Conservation (phyloP, 2,888 invertebrate species). For the Xiphydria camelus region DNA sequence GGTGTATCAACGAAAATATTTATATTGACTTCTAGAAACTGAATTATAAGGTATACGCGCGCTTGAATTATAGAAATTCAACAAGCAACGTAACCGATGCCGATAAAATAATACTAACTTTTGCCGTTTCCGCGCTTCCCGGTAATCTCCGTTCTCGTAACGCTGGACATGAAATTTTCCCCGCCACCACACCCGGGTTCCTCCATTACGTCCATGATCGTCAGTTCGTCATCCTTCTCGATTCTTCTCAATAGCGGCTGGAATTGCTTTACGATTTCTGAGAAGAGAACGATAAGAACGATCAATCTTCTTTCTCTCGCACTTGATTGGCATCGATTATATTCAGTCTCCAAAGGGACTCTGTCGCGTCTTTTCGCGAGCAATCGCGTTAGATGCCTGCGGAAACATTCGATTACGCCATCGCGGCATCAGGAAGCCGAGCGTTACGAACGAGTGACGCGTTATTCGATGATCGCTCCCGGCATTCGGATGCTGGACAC, state of each 20-base stretch:
- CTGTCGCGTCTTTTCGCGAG: no score
- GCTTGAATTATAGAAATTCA: no score
- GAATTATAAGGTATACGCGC: no score
- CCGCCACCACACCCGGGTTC: conserved; percentile 33
- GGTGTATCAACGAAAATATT: no score
- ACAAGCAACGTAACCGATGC: conserved; percentile 1
- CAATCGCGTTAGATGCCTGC: no score
- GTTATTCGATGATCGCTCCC: no score
- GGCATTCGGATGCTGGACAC: background rate
- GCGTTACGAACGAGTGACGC: background rate
- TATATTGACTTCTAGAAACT: no score
- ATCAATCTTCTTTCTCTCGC: no score
- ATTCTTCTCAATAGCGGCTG: conserved; percentile 27
- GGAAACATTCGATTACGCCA: background rate
- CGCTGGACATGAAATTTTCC: conserved; percentile 39
- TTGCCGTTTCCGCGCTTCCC: conserved; percentile 30
- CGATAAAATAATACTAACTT: conserved; percentile 24
- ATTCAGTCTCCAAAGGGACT: no score
- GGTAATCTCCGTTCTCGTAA: conserved; percentile 29
- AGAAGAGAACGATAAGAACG: background rate
- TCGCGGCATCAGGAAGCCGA: background rate
- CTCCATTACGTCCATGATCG: conserved; percentile 27
- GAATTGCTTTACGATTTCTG: conserved; percentile 27
- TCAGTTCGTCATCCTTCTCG: conserved; percentile 32
- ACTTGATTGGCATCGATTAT: no score